phyloP scores from a whole-genome alignment of 2,888 invertebrate species.

The Caenorhabditis panamensis region DNA sequence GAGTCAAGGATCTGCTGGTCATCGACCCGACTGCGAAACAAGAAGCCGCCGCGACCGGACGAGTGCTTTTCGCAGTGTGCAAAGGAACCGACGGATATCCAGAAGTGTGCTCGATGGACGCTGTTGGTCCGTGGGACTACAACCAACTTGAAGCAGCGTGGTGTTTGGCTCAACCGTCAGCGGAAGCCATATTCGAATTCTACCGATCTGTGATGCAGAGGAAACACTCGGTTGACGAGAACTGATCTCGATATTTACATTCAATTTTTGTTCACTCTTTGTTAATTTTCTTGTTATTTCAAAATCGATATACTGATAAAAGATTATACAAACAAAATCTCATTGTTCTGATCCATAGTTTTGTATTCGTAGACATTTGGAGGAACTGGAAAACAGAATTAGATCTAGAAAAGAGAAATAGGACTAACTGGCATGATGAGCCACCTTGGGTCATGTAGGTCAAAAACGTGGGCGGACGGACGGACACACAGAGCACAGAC shows the following conservation, averaged over 20 bases:
- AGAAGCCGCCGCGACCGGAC: conserved; percentile 65
- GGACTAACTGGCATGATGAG: conserved; percentile 43
- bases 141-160: conserved; percentile 45
- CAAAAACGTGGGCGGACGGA: no score
- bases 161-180: conserved; percentile 49
- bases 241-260: not conserved
- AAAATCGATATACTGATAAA: no score
- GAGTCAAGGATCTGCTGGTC: conserved; percentile 63
- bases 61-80: conserved; percentile 63
- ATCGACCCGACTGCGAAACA: conserved; percentile 64
- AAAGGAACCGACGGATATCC: conserved; percentile 19
- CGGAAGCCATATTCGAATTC: conserved; percentile 50
- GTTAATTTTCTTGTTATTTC: no score
- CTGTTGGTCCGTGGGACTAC: conserved; percentile 33
- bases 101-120: conserved; percentile 54
- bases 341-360: conserved; percentile 46
- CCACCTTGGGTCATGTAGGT: conserved; percentile 49
- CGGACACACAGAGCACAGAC: no score
- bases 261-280: no score
- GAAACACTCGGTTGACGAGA: conserved; percentile 49
- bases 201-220: conserved; percentile 40
- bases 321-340: not conserved
- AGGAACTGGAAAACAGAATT: conserved; percentile 44
- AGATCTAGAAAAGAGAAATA: not conserved
- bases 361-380: conserved; percentile 38